phyloP scores from a whole-genome alignment of 2,113 vertebrate species.

The Microtus montanus region DNA sequence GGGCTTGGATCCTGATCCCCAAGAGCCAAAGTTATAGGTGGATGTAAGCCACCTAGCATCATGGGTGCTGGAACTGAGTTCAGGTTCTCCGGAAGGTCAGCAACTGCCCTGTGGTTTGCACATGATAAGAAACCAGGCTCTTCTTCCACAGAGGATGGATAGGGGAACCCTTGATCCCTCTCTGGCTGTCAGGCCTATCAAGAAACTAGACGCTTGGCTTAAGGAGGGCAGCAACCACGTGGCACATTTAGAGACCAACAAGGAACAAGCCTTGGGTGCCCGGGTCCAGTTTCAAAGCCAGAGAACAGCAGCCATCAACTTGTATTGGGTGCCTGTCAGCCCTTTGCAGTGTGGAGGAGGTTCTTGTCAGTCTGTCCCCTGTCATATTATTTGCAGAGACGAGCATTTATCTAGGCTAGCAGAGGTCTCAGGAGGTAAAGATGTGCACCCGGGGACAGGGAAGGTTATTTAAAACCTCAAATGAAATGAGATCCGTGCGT shows the following conservation, averaged over 20 bases:
- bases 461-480: background rate
- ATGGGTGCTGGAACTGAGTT: too few species aligned
- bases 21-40: too few species aligned
- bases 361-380: background rate
- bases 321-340: background rate
- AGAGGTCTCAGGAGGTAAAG: background rate
- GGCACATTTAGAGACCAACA: background rate
- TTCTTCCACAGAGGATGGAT: background rate
- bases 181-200: background rate
- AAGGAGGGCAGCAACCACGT: rapidly evolving
- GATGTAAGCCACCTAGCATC: too few species aligned
- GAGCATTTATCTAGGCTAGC: background rate
- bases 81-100: background rate
- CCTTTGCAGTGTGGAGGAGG: background rate
- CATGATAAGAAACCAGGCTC: background rate
- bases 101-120: background rate
- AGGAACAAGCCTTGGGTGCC: background rate
- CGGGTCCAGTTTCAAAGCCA: background rate
- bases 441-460: too few species aligned
- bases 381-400: background rate
- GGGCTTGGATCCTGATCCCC: too few species aligned
- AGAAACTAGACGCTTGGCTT: background rate
- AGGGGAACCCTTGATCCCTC: rapidly evolving
- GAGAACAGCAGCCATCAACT: background rate
- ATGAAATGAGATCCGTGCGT: background rate